phyloP scores from a whole-genome alignment of 2,888 invertebrate species.

The Abrostola tripartita region DNA sequence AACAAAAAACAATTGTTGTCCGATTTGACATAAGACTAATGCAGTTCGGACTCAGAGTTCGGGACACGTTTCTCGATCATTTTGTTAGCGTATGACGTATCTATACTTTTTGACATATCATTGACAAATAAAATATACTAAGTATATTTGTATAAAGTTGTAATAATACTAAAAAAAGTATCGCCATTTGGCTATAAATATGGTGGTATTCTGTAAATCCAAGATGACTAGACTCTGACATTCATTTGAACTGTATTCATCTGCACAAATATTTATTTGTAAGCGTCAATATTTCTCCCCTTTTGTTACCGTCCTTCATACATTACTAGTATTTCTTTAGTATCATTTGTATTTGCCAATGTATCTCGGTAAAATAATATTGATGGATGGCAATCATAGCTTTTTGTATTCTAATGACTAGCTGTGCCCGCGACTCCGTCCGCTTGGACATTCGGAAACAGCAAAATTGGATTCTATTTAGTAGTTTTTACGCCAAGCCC shows the following conservation, averaged over 20 bases:
- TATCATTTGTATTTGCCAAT: background rate
- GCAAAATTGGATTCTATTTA: too few species aligned
- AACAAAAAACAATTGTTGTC: too few species aligned
- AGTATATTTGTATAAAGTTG: too few species aligned
- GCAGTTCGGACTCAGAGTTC: too few species aligned
- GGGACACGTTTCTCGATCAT: too few species aligned
- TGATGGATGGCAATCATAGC: background rate
- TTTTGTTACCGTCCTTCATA: conserved; percentile 14
- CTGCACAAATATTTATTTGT: conserved; percentile 24
- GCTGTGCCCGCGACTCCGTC: background rate
- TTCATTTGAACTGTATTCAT: conserved; percentile 23
- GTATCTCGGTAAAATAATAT: background rate
- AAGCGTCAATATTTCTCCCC: conserved; percentile 4
- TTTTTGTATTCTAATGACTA: background rate
- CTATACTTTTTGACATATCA: too few species aligned
- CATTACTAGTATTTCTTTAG: conserved; percentile 11
- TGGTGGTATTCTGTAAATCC: background rate
- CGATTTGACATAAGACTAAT: too few species aligned
- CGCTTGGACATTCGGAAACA: too few species aligned
- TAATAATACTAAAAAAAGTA: background rate
- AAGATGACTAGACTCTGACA: conserved; percentile 21
- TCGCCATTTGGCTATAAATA: background rate
- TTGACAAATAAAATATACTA: too few species aligned
- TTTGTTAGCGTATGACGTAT: too few species aligned
- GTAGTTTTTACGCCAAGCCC: too few species aligned